Evolutionary conservation across 2,888 invertebrate genomes (phyloP), one percentile per base, ranked within the genome.

Genomic region (Pemphredon lugubris): DNA sequence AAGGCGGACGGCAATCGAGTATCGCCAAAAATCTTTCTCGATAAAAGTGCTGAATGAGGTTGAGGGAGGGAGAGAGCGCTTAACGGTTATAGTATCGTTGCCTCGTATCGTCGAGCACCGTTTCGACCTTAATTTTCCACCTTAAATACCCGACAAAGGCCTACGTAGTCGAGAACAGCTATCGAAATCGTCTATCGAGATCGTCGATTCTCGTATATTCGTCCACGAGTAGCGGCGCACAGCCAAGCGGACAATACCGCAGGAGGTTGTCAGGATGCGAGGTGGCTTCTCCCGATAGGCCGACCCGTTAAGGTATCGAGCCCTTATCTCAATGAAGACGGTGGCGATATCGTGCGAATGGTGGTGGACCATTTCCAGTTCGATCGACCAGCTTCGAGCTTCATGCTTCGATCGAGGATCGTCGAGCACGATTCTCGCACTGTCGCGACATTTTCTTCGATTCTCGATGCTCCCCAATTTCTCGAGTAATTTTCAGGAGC

Each of bases 301-400:
- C 70, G 71, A 58, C 40, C 74, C 68, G 77, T 82, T 79, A 77
- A 67, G 71, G 71, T 47, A 81, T 79, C 69, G 75, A 70, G 65
- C 59, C 71, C 74, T 79, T 82, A 81, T 81, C 81, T 68, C 73
- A 81, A 81, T 77, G 81, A 80, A 79, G 75, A 68, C 54, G 76
- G 42, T 57, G 74, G 42, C 60, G 74, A 63, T 82, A 77, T 72
- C 70, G 59, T 18, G 45, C 53, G 61, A 73, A 59, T 64, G 54
- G 42, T 39, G 63, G 53, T 34, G 37, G 39, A 47, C 69, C 60
- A 73, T 73, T 77, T 75, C 71, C 42, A 63, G 39, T 67, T 51
- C 61, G 45, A 77, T 79, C 74, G 53, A 54, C 42, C 26, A 44
- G 54, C 14, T n/a, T n/a, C n/a, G n/a, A n/a, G n/a, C n/a, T n/a